Evolutionary conservation across 1,140 invertebrate species (phyloP), one percentile per base, ranked within the genome.

Genomic region (Adoxophyes honmai): DNA sequence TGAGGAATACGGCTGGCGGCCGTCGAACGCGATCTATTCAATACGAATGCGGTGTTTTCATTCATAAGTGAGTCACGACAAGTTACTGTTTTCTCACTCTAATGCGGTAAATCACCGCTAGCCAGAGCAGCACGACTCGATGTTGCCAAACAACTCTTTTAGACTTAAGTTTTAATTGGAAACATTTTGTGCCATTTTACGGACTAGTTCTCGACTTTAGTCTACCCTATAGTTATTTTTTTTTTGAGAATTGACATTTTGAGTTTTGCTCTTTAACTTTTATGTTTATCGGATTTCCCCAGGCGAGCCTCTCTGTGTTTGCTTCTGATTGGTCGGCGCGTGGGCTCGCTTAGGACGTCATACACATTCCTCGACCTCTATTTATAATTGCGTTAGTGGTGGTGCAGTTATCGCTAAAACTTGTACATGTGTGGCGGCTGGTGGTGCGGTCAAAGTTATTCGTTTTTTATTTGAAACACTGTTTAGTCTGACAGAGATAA

Each of bases 271-370:
- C 3, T 11, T 37, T 55, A 15, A 52, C 36, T 28, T 28, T 48
- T 18, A 28, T 60, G 58, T 66, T 75, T 80, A 76, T 78, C 72
- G 64, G 28, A 63, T 54, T 68, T 70, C 60, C 64, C 68, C 62
- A 62, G 82, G 62, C 81, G 78, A 70, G 77, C 81, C 85, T 81
- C 75, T 77, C 57, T 57, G 67, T 78, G 73, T 76, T 60, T 57
- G 68, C 66, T 63, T 80, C 63, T 80, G 80, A 88, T 88, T 88
- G 85, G 85, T 58, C 68, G 70, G 66, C 69, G 79, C 78, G 85
- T 86, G 83, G 85, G 85, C 85, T 86, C 83, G 83, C 61, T 85
- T 77, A 59, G 83, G 83, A 86, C 85, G 85, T 88, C 78, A 86
- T 58, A 63, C 54, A 67, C 77, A 86, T 85, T 86, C 83, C 78